Evolutionary conservation across 2,113 vertebrate species (phyloP).

Genomic region (Silurus meridionalis): DNA sequence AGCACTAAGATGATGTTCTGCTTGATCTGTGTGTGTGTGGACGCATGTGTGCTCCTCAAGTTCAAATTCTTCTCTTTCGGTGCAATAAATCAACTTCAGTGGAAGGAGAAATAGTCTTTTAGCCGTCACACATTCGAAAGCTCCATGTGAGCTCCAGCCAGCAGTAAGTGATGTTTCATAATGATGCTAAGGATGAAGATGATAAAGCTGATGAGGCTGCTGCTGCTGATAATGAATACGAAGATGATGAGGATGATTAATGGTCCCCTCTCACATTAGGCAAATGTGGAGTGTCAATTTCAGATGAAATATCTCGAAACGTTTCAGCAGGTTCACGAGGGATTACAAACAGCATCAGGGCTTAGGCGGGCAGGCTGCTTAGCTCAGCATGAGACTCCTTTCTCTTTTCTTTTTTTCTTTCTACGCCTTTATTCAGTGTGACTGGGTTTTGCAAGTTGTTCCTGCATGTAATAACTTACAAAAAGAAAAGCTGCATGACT

Average conservation of each 20-base stretch:
- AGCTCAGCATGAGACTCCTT: neutral
- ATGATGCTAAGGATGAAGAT: slow-evolving; percentile 20
- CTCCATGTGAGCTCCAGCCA: neutral
- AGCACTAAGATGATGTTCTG: neutral
- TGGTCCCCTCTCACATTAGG: neutral
- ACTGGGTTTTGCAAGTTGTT: neutral
- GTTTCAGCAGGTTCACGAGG: neutral
- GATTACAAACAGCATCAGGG: neutral
- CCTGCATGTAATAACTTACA: neutral
- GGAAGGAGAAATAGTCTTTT: slow-evolving; percentile 8
- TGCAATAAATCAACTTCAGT: slow-evolving; percentile 8
- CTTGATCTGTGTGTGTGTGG: neutral
- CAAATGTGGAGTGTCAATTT: slow-evolving; percentile 25
- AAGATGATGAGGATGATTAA: slow-evolving; percentile 27
- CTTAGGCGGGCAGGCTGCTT: neutral
- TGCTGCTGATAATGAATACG: slow-evolving; percentile 18
- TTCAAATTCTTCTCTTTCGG: neutral
- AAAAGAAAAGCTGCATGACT: neutral
- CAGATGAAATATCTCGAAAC: slow-evolving; percentile 6
- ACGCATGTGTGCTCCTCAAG: neutral
- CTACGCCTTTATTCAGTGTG: neutral
- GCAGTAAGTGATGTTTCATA: slow-evolving; percentile 12
- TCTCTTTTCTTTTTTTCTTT: neutral
- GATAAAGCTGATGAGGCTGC: slow-evolving; percentile 16
- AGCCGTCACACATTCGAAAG: neutral